Evolutionary conservation across 1,140 invertebrate genomes (phyloP), one percentile per base, ranked within the genome.

Genomic region (Trissolcus basalis): DNA sequence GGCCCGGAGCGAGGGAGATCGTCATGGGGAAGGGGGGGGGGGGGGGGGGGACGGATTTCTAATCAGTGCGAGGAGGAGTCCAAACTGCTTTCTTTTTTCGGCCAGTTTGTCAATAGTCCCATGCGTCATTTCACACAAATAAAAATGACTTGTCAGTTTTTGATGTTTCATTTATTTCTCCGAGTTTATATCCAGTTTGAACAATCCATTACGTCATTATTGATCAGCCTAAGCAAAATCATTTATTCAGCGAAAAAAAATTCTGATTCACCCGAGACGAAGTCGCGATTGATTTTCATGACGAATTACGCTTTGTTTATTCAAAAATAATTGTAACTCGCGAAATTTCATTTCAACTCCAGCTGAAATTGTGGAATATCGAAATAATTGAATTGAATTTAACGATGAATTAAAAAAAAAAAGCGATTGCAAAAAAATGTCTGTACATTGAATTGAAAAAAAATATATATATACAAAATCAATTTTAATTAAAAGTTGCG

Each of bases 131-230:
- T 59, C 41, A 49, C 56, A 41, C 32, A 49, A 69, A 69, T 69
- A 35, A 4, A 61, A 69, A 50, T 55, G 50, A 60, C 48, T 48
- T 69, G 65, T 61, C 49, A 69, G 1, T 55, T 69, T 69, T 54
- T 49, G 33, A 54, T 55, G 9, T 45, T 27, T 27, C 6, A 3
- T 27, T 27, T 27, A 3, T 27, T 27, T 45, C 51, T 39, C 8
- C 50, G 35, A 47, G 41, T 49, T 53, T 45, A 47, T 36, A 19
- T 50, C 50, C 35, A 44, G 59, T 49, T 39, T 27, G 12, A 56
- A 58, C 45, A 15, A 16, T 9, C 45, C 27, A 15, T 58, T 14
- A 44, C 14, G 45, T 58, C 53, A 67, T 33, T 48, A 58, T 68
- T 43, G 64, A 61, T 60, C 43, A 16, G 27, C 39, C 13, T 4